Evolutionary conservation across 2,113 vertebrate genomes (phyloP).

Genomic region (Haemorhous mexicanus): DNA sequence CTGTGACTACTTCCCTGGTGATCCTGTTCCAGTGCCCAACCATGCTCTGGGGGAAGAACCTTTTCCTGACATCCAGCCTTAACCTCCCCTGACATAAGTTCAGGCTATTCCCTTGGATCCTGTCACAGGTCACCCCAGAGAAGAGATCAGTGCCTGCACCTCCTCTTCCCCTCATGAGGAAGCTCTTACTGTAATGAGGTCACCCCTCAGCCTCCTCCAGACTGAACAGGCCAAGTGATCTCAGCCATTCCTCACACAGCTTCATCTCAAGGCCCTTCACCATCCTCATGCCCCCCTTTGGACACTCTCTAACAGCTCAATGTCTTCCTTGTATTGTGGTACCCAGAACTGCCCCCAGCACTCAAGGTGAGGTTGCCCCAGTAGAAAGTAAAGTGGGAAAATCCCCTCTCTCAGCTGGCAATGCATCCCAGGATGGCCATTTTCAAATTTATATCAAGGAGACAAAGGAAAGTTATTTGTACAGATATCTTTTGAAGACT

Average conservation of each 20-base stretch:
- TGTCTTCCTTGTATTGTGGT: accelerated
- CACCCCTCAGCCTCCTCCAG: background rate
- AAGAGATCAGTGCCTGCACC: background rate
- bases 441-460: background rate
- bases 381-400: accelerated
- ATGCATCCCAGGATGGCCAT: background rate
- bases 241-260: accelerated
- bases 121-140: background rate
- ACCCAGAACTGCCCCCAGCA: background rate
- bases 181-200: background rate
- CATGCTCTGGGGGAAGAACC: background rate
- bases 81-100: background rate
- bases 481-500: background rate
- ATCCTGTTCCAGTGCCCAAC: background rate
- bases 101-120: background rate
- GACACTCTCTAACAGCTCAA: background rate
- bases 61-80: background rate
- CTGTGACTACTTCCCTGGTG: background rate
- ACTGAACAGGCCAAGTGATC: background rate
- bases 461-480: background rate
- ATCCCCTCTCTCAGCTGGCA: accelerated
- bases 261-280: background rate
- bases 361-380: accelerated
- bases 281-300: background rate
- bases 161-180: background rate